These are phyloP conservation scores for Idaea dimidiata DNA, from an alignment of 2,888 invertebrate genomes.

Conservation along the genomic window DNA sequence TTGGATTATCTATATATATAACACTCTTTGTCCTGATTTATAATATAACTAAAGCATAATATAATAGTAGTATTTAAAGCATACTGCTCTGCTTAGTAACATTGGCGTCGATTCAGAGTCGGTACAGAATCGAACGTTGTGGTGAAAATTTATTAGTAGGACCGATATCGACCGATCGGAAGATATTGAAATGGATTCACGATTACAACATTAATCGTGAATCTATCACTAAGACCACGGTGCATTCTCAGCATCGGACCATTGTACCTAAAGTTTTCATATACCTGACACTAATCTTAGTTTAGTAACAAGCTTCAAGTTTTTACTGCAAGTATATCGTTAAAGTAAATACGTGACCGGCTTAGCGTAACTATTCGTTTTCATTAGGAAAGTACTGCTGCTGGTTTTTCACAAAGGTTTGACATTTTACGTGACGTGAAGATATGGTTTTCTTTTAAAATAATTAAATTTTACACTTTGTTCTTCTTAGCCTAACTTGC, in stretches of 20 bases:
- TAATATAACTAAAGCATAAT: too few species aligned
- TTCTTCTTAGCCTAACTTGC: neutral
- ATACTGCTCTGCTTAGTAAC: too few species aligned
- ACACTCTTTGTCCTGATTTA: too few species aligned
- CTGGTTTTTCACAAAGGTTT: constrained; percentile 23
- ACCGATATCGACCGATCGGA: too few species aligned
- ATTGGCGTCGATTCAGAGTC: too few species aligned
- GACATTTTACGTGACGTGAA: constrained; percentile 13
- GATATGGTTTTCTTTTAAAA: neutral
- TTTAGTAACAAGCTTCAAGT: constrained; percentile 21
- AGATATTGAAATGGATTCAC: too few species aligned
- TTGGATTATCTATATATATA: too few species aligned
- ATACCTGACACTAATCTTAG: constrained; percentile 33
- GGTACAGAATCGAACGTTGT: too few species aligned
- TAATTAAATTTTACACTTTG: neutral
- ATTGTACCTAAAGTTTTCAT: neutral
- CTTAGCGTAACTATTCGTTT: constrained; percentile 25
- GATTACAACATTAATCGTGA: too few species aligned
- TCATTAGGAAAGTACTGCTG: constrained; percentile 21
- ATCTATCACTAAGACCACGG: too few species aligned
- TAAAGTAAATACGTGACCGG: constrained; percentile 27
- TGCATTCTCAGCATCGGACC: neutral
- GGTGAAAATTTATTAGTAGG: too few species aligned
- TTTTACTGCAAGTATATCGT: constrained; percentile 26
- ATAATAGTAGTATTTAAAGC: too few species aligned